Percentiles rank a stretch among this genome's conserved stretches.
phyloP scores from a whole-genome alignment of 1,140 invertebrate species.

The Drosophila triauraria region DNA sequence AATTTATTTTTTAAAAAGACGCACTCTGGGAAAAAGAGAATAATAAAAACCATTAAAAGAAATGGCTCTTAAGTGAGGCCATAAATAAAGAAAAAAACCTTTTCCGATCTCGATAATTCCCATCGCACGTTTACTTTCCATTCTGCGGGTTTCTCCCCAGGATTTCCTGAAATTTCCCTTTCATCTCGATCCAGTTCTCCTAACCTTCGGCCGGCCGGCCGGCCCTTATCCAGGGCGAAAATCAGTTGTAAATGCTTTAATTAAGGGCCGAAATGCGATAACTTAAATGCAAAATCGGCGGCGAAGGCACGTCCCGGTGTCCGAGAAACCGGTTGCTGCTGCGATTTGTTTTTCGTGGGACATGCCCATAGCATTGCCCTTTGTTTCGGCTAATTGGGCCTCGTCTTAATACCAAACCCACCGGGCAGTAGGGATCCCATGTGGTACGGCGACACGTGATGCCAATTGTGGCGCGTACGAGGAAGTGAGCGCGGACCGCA shows the following conservation, averaged over 20 bases:
- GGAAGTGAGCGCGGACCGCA: slow-evolving; percentile 43
- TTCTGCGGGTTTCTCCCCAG: slow-evolving; percentile 44
- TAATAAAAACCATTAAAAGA: background rate
- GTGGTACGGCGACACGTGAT: slow-evolving; percentile 16
- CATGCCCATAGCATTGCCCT: slow-evolving; percentile 50
- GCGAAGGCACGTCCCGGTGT: slow-evolving; percentile 64
- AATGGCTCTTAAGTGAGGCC: slow-evolving; percentile 3
- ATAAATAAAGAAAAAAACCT: slow-evolving; percentile 8
- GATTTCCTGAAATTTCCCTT: slow-evolving; percentile 38
- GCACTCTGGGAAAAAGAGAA: background rate
- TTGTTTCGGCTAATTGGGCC: slow-evolving; percentile 56
- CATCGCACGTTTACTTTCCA: slow-evolving; percentile 21
- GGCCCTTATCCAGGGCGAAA: slow-evolving; percentile 52
- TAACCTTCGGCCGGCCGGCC: slow-evolving; percentile 38
- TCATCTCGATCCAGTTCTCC: slow-evolving; percentile 37
- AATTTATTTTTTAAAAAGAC: slow-evolving; percentile 3
- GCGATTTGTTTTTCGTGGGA: slow-evolving; percentile 22
- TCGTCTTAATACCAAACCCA: slow-evolving; percentile 3
- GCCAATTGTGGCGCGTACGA: slow-evolving; percentile 44
- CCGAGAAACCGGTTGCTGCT: slow-evolving; percentile 55
- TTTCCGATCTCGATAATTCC: slow-evolving; percentile 1
- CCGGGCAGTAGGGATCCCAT: background rate
- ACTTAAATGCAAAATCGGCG: slow-evolving; percentile 64
- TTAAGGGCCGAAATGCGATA: slow-evolving; percentile 73
- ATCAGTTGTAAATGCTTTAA: slow-evolving; percentile 78